Evolutionary conservation across 2,113 vertebrate genomes (phyloP).

Genomic region (Madoqua kirkii): DNA sequence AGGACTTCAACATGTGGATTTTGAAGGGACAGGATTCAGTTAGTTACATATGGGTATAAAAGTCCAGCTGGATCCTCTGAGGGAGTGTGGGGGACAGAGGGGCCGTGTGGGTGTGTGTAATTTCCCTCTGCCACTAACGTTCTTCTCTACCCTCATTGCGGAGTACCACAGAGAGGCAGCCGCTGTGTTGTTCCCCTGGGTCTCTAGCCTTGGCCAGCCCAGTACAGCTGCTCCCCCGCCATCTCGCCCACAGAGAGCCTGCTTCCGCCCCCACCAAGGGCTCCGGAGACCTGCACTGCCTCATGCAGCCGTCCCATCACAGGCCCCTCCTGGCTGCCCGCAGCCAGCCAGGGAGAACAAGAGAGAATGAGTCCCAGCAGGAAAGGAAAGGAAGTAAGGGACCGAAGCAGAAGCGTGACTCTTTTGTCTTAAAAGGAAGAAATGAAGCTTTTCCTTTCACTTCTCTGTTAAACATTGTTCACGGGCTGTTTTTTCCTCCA

Average conservation of each 20-base stretch:
- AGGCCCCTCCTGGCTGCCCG: background rate
- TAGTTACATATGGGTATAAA: background rate
- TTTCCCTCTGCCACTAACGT: background rate
- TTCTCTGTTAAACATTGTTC: background rate
- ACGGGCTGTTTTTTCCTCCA: background rate
- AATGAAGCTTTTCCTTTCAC: background rate
- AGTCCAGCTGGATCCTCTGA: background rate
- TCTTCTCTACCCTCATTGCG: background rate
- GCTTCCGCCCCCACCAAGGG: background rate
- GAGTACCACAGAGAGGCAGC: background rate
- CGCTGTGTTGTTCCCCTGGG: background rate
- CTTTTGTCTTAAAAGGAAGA: background rate
- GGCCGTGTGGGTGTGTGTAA: accelerated
- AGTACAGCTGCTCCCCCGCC: background rate
- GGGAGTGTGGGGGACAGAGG: background rate
- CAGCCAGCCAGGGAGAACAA: background rate
- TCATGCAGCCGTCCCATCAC: background rate
- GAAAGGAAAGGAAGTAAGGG: background rate
- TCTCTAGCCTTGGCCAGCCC: background rate
- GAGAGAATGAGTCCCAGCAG: background rate
- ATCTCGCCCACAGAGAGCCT: background rate
- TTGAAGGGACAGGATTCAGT: background rate
- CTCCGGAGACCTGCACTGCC: background rate
- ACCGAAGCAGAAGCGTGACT: background rate
- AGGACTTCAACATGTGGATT: background rate